Evolutionary conservation across 2,797 vertebrate genomes (phyloP).

Genomic region (Antrozous pallidus): DNA sequence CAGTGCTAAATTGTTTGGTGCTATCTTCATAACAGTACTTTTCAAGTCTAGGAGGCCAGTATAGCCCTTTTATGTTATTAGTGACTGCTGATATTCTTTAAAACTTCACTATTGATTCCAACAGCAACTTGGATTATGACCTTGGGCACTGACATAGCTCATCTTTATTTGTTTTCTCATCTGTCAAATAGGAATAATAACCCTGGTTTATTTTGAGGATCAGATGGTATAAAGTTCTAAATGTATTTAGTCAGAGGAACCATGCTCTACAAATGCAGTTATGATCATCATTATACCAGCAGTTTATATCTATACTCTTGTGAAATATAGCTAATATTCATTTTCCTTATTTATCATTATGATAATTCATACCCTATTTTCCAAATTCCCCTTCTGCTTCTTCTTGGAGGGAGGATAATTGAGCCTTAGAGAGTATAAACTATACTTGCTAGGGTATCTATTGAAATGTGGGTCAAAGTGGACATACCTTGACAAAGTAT

Average conservation of each 20-base stretch:
- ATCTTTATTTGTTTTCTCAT: not conserved
- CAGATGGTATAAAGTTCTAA: not conserved
- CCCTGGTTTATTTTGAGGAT: conserved; percentile 22
- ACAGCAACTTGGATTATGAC: not conserved
- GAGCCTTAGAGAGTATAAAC: not conserved
- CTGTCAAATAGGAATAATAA: conserved; percentile 32
- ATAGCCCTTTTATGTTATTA: not conserved
- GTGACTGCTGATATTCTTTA: not conserved
- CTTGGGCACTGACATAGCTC: not conserved
- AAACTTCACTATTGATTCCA: not conserved
- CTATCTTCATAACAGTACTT: not conserved
- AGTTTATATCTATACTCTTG: conserved; percentile 20
- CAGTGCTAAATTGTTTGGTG: not conserved
- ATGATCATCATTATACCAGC: not conserved
- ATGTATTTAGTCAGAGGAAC: not conserved
- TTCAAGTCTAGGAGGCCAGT: not conserved
- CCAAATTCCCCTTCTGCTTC: not conserved
- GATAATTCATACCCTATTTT: not conserved
- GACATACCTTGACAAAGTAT: not conserved
- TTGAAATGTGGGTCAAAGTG: conserved; percentile 8
- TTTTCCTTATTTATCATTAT: not conserved
- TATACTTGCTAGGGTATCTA: not conserved
- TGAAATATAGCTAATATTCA: not conserved
- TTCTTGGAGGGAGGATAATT: conserved; percentile 12
- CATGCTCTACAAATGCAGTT: not conserved